These are phyloP conservation scores for Calliphora vicina DNA, from an alignment of 1,140 invertebrate species.

Conservation along the genomic window DNA sequence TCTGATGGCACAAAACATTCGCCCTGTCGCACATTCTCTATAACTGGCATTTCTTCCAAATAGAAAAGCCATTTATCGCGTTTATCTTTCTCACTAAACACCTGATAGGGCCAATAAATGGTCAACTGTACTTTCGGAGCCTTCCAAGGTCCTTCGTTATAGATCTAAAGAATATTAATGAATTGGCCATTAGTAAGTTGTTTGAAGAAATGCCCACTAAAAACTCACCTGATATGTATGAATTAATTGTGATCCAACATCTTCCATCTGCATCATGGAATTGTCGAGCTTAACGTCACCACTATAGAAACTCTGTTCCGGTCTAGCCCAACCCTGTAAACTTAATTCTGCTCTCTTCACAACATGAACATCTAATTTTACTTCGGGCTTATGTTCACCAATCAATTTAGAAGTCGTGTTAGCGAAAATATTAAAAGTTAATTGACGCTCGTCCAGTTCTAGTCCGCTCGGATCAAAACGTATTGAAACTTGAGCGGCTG, in stretches of 20 bases:
- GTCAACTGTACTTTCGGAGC: constrained; percentile 79
- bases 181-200: not conserved
- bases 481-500: constrained; percentile 70
- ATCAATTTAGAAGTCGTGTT: constrained; percentile 87
- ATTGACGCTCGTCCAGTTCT: constrained; percentile 72
- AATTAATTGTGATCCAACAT: constrained; percentile 83
- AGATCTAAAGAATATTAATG: constrained; percentile 64
- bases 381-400: constrained; percentile 66
- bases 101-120: constrained; percentile 90
- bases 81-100: constrained; percentile 74
- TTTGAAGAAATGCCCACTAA: not conserved
- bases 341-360: constrained; percentile 83
- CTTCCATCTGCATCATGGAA: constrained; percentile 81
- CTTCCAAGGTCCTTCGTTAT: constrained; percentile 87
- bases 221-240: constrained; percentile 81
- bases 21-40: constrained; percentile 72
- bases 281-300: constrained; percentile 79
- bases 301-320: constrained; percentile 86
- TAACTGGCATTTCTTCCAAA: constrained; percentile 79
- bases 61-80: constrained; percentile 92
- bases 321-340: constrained; percentile 75
- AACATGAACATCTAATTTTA: constrained; percentile 72
- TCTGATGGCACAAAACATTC: constrained; percentile 69
- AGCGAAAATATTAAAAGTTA: constrained; percentile 78
- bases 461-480: constrained; percentile 81